Base-by-base conservation (phyloP, 92 coral and sea anemone species). In the Galaxea fascicularis region DNA sequence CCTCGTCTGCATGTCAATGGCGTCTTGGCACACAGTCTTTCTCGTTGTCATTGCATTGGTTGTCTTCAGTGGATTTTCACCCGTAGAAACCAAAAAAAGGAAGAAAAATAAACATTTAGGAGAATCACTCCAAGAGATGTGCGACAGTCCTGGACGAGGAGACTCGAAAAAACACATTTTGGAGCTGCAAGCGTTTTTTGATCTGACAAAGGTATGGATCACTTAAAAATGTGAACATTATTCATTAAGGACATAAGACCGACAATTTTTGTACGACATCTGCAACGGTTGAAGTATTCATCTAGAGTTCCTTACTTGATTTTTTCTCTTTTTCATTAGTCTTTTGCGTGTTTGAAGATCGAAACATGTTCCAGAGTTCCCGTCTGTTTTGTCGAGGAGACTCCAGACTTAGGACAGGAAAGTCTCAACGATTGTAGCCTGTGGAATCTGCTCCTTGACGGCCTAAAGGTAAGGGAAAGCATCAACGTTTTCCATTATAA, bases 311-410 rank as follows among this genome's bases (percentile, higher is more conserved):
- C 0, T 22, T 29, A 10, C 26, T 20, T 27, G 8, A 51, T 26
- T 4, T 44, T 71, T 8, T 21, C 29, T 22, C 14, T 10, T 45
- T 66, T 67, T 27, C 66, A 22, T 20, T 8, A 79, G 84, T 57
- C 84, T 9, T 79, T 79, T 68, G 75, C 84, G 26, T 79, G 84
- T 44, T 49, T 79, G 65, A 79, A 67, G 11, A 27, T 79, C 20
- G 86, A 70, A 71, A 82, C 86, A 4, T 82, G 77, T 41, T 22
- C 60, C 15, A 25, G 53, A 17, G 4, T 71, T 35, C 86, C 86
- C 18, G 56, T 82, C 35, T 82, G 86, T 27, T 70, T 82, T 20
- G 86, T 82, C 13, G 86, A 82, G n/a, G 86, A 82, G 15, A 82
- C 86, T 4, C 77, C 77, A 25, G 86, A 71, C 45, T 66, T 82